Evolutionary conservation across 2,888 invertebrate species (phyloP).

Genomic region (Cheilosia impressa): DNA sequence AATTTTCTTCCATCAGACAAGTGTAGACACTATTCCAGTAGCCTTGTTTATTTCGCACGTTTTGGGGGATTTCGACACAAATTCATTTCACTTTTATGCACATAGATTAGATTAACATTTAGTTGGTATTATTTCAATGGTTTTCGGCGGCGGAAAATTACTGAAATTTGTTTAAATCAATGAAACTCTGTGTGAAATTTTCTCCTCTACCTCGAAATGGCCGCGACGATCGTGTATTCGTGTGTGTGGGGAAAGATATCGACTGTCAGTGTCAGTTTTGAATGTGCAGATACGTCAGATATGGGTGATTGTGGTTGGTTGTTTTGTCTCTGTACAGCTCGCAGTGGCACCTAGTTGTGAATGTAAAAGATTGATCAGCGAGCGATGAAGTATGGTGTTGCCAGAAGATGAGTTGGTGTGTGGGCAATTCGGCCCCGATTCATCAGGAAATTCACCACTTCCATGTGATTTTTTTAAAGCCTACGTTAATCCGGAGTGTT

Average conservation of each 20-base stretch:
- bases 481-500: no score
- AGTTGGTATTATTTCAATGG: constrained; percentile 8
- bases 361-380: background rate
- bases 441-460: no score
- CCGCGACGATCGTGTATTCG: constrained; percentile 50
- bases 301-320: constrained; percentile 16
- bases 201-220: constrained; percentile 43
- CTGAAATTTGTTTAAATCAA: constrained; percentile 29
- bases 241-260: constrained; percentile 25
- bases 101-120: constrained; percentile 35
- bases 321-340: constrained; percentile 7
- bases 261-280: constrained; percentile 60
- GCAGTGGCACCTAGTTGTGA: constrained; percentile 50
- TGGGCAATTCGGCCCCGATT: no score
- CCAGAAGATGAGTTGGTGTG: background rate
- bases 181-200: constrained; percentile 30
- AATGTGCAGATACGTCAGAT: constrained; percentile 5
- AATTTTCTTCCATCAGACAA: constrained; percentile 64
- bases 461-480: no score
- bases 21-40: constrained; percentile 33
- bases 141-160: constrained; percentile 39
- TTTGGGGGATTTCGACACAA: constrained; percentile 27
- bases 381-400: constrained; percentile 1
- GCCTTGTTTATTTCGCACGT: constrained; percentile 56
- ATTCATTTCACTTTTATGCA: constrained; percentile 16